Evolutionary conservation across 2,797 vertebrate species (phyloP).

Genomic region (Mionectes olivaceus): DNA sequence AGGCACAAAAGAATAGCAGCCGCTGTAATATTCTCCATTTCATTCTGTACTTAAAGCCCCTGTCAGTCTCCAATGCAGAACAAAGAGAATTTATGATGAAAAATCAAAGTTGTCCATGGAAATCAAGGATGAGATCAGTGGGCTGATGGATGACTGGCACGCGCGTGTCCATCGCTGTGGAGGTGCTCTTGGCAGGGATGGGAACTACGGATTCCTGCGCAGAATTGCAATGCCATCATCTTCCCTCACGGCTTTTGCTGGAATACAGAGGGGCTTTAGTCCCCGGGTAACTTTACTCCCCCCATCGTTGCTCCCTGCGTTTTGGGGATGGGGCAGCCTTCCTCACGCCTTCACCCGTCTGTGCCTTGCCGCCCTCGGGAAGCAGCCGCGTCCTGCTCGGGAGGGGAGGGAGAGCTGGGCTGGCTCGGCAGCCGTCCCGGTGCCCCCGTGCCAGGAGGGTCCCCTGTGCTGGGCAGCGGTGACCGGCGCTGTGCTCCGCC

Average conservation of each 20-base stretch:
- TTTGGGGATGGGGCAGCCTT: background rate
- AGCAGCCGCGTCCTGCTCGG: rapidly evolving
- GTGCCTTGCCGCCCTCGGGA: background rate
- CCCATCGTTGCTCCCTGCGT: rapidly evolving
- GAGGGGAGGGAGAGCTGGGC: background rate
- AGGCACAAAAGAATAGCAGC: background rate
- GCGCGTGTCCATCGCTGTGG: rapidly evolving
- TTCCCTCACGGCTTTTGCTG: background rate
- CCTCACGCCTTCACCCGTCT: rapidly evolving
- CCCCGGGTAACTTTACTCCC: background rate
- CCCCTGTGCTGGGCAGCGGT: background rate
- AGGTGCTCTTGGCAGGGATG: background rate
- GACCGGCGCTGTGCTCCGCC: rapidly evolving
- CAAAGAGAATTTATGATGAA: constrained; percentile 48
- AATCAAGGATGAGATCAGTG: constrained; percentile 9
- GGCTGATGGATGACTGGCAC: constrained; percentile 30
- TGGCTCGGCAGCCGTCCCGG: background rate
- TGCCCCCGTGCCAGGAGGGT: background rate
- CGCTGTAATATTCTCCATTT: constrained; percentile 2
- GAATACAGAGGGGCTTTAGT: background rate
- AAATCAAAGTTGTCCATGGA: constrained; percentile 42
- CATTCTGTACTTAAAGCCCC: background rate
- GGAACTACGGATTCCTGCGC: rapidly evolving
- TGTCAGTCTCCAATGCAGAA: constrained; percentile 22
- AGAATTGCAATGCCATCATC: background rate